These are phyloP conservation scores for Ypsolopha scabrella DNA, from an alignment of 2,888 invertebrate genomes.

Conservation along the genomic window DNA sequence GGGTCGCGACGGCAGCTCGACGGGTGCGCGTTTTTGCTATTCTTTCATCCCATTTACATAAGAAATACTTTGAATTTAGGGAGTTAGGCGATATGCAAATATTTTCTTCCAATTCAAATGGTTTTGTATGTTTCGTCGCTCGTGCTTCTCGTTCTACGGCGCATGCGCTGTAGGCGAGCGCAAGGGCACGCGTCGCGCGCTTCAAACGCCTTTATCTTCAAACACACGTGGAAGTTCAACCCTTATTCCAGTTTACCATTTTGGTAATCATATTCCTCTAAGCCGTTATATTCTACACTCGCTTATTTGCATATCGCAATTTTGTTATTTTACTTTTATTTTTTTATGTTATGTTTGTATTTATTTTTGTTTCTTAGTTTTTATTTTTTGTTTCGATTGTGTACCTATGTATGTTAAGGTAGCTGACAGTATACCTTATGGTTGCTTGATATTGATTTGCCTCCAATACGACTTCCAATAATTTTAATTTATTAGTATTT, in stretches of 20 bases:
- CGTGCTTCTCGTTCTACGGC: slow-evolving; percentile 27
- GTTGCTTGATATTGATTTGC: slow-evolving; percentile 47
- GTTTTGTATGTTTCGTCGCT: slow-evolving; percentile 22
- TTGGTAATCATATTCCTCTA: slow-evolving; percentile 21
- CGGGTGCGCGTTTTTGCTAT: slow-evolving; percentile 56
- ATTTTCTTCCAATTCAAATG: slow-evolving; percentile 58
- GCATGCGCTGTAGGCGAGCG: slow-evolving; percentile 19
- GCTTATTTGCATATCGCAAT: slow-evolving; percentile 61
- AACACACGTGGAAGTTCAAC: not conserved
- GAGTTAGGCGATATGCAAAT: slow-evolving; percentile 69
- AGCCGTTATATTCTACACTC: slow-evolving; percentile 9
- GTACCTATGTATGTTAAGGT: slow-evolving; percentile 16
- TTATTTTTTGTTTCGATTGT: slow-evolving; percentile 48
- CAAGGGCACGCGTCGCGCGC: slow-evolving; percentile 45
- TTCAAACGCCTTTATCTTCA: slow-evolving; percentile 25
- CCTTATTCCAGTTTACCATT: slow-evolving; percentile 22
- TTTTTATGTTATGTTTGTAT: slow-evolving; percentile 65
- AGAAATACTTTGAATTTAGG: slow-evolving; percentile 49
- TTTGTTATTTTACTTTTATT: slow-evolving; percentile 37
- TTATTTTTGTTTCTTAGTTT: slow-evolving; percentile 61
- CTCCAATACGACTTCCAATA: slow-evolving; percentile 63
- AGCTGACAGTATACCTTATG: slow-evolving; percentile 7
- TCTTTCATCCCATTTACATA: slow-evolving; percentile 57
- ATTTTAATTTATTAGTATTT: slow-evolving; percentile 30
- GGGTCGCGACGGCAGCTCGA: slow-evolving; percentile 27